These are phyloP conservation scores for Calcarius lapponicus DNA, from an alignment of 2,797 vertebrate species.

Conservation along the genomic window DNA sequence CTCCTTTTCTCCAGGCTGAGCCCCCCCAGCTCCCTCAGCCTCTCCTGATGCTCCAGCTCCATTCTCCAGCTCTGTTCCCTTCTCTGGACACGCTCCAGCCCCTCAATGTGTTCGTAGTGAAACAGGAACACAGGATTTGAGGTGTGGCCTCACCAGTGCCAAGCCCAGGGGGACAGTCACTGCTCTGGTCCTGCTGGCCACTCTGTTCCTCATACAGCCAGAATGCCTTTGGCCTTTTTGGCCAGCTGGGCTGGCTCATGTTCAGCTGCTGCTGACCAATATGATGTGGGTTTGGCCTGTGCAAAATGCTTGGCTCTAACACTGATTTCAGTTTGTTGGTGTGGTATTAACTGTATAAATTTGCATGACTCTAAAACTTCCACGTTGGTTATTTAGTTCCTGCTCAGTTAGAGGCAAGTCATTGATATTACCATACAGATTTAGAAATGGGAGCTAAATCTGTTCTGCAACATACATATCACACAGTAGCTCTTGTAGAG, in stretches of 20 bases:
- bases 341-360: neutral
- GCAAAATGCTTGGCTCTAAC: neutral
- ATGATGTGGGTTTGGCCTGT: neutral
- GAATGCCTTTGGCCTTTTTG: neutral
- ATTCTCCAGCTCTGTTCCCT: fast-evolving
- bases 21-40: neutral
- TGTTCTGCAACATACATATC: neutral
- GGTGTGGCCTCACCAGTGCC: neutral
- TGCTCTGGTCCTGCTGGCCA: neutral
- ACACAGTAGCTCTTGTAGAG: neutral
- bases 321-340: neutral
- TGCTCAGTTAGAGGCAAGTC: neutral
- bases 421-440: neutral
- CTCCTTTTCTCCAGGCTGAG: neutral
- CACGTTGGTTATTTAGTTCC: neutral
- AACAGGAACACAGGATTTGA: neutral
- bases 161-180: neutral
- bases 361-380: neutral
- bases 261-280: neutral
- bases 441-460: neutral
- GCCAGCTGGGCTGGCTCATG: neutral
- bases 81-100: fast-evolving
- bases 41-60: neutral
- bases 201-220: neutral
- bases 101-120: neutral